Evolutionary conservation across 2,888 invertebrate species (phyloP).

Genomic region (Frankliniella fusca): DNA sequence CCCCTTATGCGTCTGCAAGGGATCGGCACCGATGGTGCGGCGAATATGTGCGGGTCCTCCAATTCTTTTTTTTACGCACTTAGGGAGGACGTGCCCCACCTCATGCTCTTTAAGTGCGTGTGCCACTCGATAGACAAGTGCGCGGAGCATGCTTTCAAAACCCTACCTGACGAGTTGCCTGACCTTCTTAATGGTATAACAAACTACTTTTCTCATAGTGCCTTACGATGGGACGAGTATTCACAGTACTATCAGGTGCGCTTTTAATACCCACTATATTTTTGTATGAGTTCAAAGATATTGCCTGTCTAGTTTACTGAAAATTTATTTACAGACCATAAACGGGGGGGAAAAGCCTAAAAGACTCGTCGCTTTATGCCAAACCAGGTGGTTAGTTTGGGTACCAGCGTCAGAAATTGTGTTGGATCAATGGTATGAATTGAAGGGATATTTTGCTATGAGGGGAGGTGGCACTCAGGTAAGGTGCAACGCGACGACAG

Average conservation of each 20-base stretch:
- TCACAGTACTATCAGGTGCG: background rate
- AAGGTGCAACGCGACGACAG: too few species aligned
- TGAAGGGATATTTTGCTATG: background rate
- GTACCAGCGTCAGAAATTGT: background rate
- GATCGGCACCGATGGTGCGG: background rate
- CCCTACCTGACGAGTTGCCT: background rate
- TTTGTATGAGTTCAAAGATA: too few species aligned
- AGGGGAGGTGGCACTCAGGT: background rate
- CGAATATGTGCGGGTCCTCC: background rate
- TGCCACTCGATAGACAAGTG: background rate
- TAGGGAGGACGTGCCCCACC: background rate
- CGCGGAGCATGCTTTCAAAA: background rate
- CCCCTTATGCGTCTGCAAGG: background rate
- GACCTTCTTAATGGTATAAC: background rate
- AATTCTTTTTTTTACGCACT: background rate
- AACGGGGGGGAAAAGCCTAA: background rate
- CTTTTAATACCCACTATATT: too few species aligned
- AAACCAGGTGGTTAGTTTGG: background rate
- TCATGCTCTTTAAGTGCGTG: background rate
- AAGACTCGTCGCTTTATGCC: background rate
- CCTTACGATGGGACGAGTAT: background rate
- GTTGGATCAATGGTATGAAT: background rate
- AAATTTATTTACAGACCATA: too few species aligned
- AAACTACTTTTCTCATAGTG: background rate
- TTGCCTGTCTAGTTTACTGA: too few species aligned